Evolutionary conservation across 2,888 invertebrate species (phyloP).

Genomic region (Brachyopa scutellaris): DNA sequence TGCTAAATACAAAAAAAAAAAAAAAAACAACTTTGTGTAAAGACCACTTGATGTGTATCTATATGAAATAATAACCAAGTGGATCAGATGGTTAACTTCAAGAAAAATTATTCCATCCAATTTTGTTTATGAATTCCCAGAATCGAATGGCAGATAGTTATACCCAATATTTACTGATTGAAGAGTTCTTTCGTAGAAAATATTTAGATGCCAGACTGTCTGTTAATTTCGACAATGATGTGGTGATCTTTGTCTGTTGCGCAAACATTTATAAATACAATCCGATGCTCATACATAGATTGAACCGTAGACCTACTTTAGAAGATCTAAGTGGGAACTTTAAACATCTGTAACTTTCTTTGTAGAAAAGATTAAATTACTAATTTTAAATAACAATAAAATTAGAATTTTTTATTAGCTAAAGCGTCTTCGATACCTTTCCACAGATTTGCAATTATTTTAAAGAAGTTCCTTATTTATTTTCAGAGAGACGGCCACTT

Average conservation of each 20-base stretch:
- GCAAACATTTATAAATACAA: too few relatives aligned
- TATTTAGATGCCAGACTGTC: constrained; percentile 38
- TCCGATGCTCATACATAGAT: too few relatives aligned
- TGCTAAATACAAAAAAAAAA: constrained; percentile 36
- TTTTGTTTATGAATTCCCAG: constrained; percentile 41
- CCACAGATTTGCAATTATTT: neutral
- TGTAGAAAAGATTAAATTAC: too few relatives aligned
- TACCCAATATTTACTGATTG: neutral
- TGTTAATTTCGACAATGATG: neutral
- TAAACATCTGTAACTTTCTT: too few relatives aligned
- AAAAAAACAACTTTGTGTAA: neutral
- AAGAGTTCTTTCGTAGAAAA: constrained; percentile 15
- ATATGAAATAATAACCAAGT: constrained; percentile 53
- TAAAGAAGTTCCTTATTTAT: neutral
- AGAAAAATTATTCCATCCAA: neutral
- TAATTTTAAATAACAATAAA: too few relatives aligned
- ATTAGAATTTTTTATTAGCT: too few relatives aligned
- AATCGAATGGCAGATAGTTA: constrained; percentile 11
- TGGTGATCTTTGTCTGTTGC: neutral
- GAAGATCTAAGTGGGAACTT: too few relatives aligned
- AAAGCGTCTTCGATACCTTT: neutral
- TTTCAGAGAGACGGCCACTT: constrained; percentile 12
- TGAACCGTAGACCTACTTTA: too few relatives aligned
- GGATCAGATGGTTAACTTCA: constrained; percentile 60
- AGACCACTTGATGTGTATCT: constrained; percentile 22